These are phyloP conservation scores for Gambusia yucatana DNA, from an alignment of 2,797 vertebrate species.

Conservation along the genomic window DNA sequence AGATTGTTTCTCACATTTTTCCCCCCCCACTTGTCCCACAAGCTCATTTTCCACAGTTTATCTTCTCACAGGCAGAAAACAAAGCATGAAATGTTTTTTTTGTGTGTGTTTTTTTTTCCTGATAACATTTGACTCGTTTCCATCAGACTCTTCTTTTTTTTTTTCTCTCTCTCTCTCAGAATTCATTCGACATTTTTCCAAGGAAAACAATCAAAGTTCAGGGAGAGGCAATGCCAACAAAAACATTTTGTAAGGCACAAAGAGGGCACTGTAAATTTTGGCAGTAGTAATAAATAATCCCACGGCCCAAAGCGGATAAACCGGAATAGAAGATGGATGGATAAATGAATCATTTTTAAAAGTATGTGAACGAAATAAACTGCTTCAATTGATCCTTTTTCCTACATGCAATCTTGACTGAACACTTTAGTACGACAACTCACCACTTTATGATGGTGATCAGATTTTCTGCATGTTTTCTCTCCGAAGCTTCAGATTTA, in stretches of 20 bases:
- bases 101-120: neutral
- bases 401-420: neutral
- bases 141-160: neutral
- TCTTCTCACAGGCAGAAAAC: neutral
- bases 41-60: neutral
- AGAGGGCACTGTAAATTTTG: no score
- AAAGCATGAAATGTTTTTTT: neutral
- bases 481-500: no score
- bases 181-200: neutral
- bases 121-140: neutral
- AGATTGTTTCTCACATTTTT: no score
- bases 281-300: neutral
- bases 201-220: neutral
- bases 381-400: neutral
- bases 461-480: no score
- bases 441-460: neutral
- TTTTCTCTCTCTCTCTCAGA: neutral
- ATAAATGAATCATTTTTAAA: neutral
- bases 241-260: neutral
- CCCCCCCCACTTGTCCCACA: no score
- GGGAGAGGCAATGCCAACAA: neutral
- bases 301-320: neutral
- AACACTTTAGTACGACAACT: neutral
- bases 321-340: neutral
- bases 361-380: neutral